phyloP scores from a whole-genome alignment of 2,113 vertebrate genomes.

The Perca fluviatilis region DNA sequence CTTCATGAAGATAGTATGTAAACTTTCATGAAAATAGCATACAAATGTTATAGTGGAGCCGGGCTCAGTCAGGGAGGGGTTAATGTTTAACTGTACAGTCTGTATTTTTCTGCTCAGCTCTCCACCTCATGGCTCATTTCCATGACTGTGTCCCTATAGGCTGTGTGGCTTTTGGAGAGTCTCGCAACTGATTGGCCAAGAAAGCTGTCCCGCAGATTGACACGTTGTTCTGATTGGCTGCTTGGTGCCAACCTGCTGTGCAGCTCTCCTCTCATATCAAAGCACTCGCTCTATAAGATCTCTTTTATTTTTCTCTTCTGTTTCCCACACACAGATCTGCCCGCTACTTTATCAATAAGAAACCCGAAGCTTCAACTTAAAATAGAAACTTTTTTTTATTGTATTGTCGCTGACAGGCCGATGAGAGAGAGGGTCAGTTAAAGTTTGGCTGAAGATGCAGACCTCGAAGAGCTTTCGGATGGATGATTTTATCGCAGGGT shows the following conservation, averaged over 20 bases:
- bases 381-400: neutral
- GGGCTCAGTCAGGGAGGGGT: no score
- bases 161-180: neutral
- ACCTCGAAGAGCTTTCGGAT: slow-evolving; percentile 68
- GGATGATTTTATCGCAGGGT: slow-evolving; percentile 86
- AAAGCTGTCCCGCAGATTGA: neutral
- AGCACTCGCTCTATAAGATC: neutral
- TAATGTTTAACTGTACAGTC: no score
- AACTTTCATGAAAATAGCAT: no score
- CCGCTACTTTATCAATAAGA: fast-evolving
- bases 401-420: neutral
- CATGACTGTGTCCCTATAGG: slow-evolving; percentile 51
- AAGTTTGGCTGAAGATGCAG: slow-evolving; percentile 52
- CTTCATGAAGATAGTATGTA: no score
- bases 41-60: no score
- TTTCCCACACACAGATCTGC: neutral
- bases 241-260: neutral
- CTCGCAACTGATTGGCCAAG: slow-evolving; percentile 43
- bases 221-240: slow-evolving; percentile 51
- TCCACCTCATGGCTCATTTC: slow-evolving; percentile 80
- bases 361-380: no score
- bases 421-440: neutral
- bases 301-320: neutral
- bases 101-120: neutral
- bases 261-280: slow-evolving; percentile 15